Evolutionary conservation across 2,113 vertebrate species (phyloP), one percentile per base, ranked within the genome.

Genomic region (Albula glossodonta): DNA sequence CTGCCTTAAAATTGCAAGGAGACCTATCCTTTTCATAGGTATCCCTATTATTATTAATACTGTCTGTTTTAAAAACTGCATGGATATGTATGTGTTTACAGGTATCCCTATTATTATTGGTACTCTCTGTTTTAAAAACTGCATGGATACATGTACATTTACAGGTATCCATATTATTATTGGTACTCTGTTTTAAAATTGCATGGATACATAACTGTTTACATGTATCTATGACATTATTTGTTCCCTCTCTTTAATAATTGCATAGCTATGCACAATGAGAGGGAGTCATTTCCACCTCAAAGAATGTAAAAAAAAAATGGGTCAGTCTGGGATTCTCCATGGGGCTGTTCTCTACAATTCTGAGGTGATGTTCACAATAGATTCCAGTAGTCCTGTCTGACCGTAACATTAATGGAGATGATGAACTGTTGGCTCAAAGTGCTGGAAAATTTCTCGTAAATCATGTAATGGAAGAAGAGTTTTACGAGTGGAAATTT

Each of bases 401-500:
- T 83, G 66, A 83, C 74, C 74, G 57, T 88, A 84, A 90, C 57
- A 53, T 56, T 74, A 82, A 86, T 2, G 78, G 81, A 2, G 51
- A 83, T 52, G 22, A 52, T 41, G 8, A 22, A 48, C 77, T 82
- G 2, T 31, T 31, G 22, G 70, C 9, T 31, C n/a, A 25, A 31
- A 74, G n/a, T 22, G 17, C 70, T 79, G 17, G 84, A 84, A 80
- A 90, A 63, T 84, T 19, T 85, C 60, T 19, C 83, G 25, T 83
- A 63, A 52, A 70, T 80, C n/a, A 25, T 78, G 63, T 82, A 83
- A 80, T 41, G 57, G 80, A 15, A 70, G 78, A 82, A 15, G 22
- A 79, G 80, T 85, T 88, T 87, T 84, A 86, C 81, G 78, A 84
- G 60, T 85, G 86, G 85, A 89, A 81, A 89, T 74, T 48, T 56